Evolutionary conservation across 2,888 invertebrate genomes (phyloP).

Genomic region (Atrina japonica): DNA sequence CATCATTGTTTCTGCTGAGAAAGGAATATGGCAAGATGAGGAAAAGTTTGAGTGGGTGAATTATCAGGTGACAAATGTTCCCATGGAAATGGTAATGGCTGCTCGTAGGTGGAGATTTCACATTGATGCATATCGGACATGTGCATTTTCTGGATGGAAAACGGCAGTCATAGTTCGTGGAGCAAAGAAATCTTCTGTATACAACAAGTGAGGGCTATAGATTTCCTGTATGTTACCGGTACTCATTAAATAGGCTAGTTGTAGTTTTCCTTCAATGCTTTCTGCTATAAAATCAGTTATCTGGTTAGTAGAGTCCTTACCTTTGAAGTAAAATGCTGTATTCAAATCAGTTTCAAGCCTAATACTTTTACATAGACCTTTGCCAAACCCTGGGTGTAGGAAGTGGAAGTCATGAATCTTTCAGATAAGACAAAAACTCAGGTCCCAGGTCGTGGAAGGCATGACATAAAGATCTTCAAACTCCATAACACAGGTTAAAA

Average conservation of each 20-base stretch:
- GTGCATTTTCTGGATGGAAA: slow-evolving; percentile 70
- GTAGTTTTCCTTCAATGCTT: no score
- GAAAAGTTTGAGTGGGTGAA: slow-evolving; percentile 70
- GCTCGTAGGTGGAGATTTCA: slow-evolving; percentile 66
- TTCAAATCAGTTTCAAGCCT: no score
- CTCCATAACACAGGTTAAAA: no score
- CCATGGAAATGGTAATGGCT: slow-evolving; percentile 55
- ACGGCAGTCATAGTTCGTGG: slow-evolving; percentile 66
- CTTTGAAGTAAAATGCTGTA: not conserved
- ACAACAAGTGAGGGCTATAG: slow-evolving; percentile 66
- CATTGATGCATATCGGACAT: slow-evolving; percentile 43
- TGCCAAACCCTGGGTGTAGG: no score
- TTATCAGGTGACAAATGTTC: slow-evolving; percentile 9
- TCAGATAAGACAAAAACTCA: no score
- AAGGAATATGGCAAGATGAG: slow-evolving; percentile 66
- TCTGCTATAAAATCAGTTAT: not conserved
- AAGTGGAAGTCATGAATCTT: no score
- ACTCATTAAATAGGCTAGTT: no score
- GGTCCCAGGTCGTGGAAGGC: no score
- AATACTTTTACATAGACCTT: no score
- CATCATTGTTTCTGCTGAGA: slow-evolving; percentile 56
- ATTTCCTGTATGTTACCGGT: not conserved
- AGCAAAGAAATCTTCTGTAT: slow-evolving; percentile 56
- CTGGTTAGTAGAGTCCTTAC: no score
- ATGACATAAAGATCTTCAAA: no score